Evolutionary conservation across 2,888 invertebrate species (phyloP).

Genomic region (Sceliomorpha sp.): DNA sequence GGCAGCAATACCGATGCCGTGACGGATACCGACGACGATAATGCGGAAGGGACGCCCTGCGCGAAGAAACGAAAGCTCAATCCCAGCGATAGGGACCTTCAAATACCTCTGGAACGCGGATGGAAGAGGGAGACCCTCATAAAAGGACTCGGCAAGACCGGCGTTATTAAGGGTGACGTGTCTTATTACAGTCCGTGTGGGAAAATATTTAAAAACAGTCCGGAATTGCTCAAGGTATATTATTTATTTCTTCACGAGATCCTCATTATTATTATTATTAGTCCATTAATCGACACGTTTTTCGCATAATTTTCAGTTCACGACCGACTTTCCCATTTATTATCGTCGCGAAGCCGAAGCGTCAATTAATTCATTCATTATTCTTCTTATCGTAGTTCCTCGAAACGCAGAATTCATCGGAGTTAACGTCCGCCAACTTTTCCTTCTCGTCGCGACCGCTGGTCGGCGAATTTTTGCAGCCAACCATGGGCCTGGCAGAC

Average conservation of each 20-base stretch:
- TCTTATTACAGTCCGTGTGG: slow-evolving; percentile 89
- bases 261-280: no score
- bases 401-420: slow-evolving; percentile 79
- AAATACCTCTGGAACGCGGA: slow-evolving; percentile 82
- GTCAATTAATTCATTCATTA: no score
- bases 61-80: slow-evolving; percentile 77
- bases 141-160: slow-evolving; percentile 91
- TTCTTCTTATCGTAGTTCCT: slow-evolving; percentile 69
- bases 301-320: slow-evolving; percentile 1
- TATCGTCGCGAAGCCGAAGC: no score
- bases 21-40: slow-evolving; percentile 78
- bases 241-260: not conserved
- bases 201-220: slow-evolving; percentile 83
- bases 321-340: not conserved
- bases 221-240: slow-evolving; percentile 82
- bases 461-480: slow-evolving; percentile 95
- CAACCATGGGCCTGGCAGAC: slow-evolving; percentile 82
- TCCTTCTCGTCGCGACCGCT: slow-evolving; percentile 94
- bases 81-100: slow-evolving; percentile 76
- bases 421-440: slow-evolving; percentile 92
- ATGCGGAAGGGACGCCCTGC: slow-evolving; percentile 73
- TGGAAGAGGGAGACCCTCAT: slow-evolving; percentile 97
- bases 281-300: no score
- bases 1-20: slow-evolving; percentile 78
- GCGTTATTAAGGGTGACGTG: slow-evolving; percentile 96